These are phyloP conservation scores for Parus major DNA, from an alignment of 2,113 vertebrate species.

Conservation along the genomic window DNA sequence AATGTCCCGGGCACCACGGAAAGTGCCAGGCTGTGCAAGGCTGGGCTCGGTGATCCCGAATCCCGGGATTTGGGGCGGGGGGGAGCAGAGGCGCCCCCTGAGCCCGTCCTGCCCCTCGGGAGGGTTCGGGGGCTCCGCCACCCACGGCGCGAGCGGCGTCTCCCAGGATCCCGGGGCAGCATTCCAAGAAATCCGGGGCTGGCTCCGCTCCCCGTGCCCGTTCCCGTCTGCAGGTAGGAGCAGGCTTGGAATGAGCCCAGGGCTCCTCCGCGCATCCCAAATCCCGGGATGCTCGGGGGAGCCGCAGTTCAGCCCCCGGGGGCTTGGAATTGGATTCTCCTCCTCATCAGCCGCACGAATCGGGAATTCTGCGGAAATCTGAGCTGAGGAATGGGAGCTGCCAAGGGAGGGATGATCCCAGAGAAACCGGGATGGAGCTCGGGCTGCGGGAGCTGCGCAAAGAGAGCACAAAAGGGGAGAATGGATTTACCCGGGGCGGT, in stretches of 20 bases:
- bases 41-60: background rate
- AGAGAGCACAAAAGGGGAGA: background rate
- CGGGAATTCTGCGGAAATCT: background rate
- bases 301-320: background rate
- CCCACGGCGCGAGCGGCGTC: conserved; percentile 40
- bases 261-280: background rate
- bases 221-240: conserved; percentile 43
- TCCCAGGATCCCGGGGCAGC: conserved; percentile 20
- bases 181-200: conserved; percentile 3
- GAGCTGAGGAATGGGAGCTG: background rate
- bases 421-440: rapidly evolving
- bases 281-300: background rate
- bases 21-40: rapidly evolving
- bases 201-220: conserved; percentile 15
- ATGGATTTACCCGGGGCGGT: background rate
- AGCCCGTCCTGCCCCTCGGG: background rate
- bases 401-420: background rate
- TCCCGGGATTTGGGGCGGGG: background rate
- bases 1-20: rapidly evolving
- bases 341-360: rapidly evolving
- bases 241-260: conserved; percentile 38
- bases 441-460: background rate
- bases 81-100: background rate
- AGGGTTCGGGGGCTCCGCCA: conserved; percentile 42
- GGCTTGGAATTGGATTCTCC: background rate